Conservation (phyloP, 2,797 vertebrate genomes). For the Centroberyx gerrardi region DNA sequence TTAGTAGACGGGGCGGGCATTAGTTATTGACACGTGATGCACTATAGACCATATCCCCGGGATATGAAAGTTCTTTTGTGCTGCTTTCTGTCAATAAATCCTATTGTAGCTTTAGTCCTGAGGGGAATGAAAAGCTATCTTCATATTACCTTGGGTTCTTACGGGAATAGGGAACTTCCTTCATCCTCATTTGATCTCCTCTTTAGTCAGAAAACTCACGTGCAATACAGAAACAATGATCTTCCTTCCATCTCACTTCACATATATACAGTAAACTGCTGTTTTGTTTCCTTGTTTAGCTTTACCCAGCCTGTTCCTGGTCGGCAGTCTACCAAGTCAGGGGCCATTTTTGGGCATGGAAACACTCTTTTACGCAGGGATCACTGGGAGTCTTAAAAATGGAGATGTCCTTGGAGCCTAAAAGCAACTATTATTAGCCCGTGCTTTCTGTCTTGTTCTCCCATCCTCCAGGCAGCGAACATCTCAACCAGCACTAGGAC, state of each 20-base stretch:
- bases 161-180: slow-evolving; percentile 27
- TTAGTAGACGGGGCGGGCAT: slow-evolving; percentile 1
- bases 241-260: too few species aligned
- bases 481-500: slow-evolving; percentile 4
- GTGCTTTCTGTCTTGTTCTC: slow-evolving; percentile 4
- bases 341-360: slow-evolving; percentile 67
- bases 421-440: slow-evolving; percentile 65
- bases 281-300: background rate
- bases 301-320: slow-evolving; percentile 29
- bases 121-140: slow-evolving; percentile 16
- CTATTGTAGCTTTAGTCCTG: background rate
- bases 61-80: slow-evolving; percentile 61
- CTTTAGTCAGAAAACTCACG: background rate
- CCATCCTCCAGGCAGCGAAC: slow-evolving; percentile 17
- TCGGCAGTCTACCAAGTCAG: slow-evolving; percentile 6
- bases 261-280: too few species aligned
- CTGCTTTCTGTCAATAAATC: slow-evolving; percentile 53
- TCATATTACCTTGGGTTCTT: slow-evolving; percentile 16
- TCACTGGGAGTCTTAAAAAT: slow-evolving; percentile 38
- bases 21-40: slow-evolving; percentile 11
- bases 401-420: slow-evolving; percentile 45
- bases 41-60: slow-evolving; percentile 40
- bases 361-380: slow-evolving; percentile 54
- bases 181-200: slow-evolving; percentile 43
- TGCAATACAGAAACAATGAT: too few species aligned